Evolutionary conservation across 2,888 invertebrate species (phyloP).

Genomic region (Tetragnatha montana): DNA sequence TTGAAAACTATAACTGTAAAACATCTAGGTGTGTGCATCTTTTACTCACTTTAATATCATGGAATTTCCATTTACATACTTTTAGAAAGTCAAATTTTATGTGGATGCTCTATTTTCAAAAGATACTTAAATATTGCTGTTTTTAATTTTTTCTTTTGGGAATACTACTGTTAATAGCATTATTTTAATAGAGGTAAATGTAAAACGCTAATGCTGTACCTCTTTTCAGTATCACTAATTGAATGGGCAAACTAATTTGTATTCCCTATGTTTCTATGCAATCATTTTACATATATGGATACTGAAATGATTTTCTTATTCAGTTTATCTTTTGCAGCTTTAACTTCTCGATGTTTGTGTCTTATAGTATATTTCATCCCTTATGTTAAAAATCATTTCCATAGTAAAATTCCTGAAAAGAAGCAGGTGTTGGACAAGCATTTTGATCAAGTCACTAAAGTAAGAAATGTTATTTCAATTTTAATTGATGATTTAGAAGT

Average conservation of each 20-base stretch:
- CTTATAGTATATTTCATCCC: slow-evolving; percentile 80
- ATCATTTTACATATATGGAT: neutral
- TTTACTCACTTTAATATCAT: no score
- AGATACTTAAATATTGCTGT: no score
- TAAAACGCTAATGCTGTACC: no score
- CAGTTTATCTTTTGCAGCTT: slow-evolving; percentile 79
- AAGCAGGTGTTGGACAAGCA: slow-evolving; percentile 76
- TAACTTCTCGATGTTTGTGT: slow-evolving; percentile 78
- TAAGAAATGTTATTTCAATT: slow-evolving; percentile 16
- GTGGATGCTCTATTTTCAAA: no score
- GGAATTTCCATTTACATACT: no score
- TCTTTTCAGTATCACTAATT: no score
- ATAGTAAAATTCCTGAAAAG: slow-evolving; percentile 75
- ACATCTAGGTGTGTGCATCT: slow-evolving; percentile 82
- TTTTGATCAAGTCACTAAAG: slow-evolving; percentile 75
- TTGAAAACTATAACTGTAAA: slow-evolving; percentile 95
- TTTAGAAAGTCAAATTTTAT: no score
- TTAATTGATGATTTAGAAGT: neutral
- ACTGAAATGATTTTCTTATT: slow-evolving; percentile 77
- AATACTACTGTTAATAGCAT: no score
- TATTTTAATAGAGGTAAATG: no score
- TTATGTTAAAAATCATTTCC: slow-evolving; percentile 76
- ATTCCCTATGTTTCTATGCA: no score
- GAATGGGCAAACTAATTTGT: no score
- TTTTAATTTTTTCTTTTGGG: no score